Evolutionary conservation across 2,113 vertebrate genomes (phyloP), one percentile per base, ranked within the genome.

Genomic region (Cololabis saira): DNA sequence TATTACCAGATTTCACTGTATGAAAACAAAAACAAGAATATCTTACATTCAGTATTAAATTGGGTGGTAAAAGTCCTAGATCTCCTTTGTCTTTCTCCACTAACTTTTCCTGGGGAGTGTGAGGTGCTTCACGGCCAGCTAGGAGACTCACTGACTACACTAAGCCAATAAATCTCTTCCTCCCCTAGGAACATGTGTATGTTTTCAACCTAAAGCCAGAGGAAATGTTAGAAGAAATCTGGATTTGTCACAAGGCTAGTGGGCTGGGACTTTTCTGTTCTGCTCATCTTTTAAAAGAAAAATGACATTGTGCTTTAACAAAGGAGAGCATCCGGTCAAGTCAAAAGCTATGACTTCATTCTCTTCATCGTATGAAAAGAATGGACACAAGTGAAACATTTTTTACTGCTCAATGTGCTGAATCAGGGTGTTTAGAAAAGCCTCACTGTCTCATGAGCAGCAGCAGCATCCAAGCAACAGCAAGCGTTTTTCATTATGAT

Each of bases 31-130:
- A 54, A 52, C 4, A 37, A 50, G 45, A 67, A 21, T 24, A 37
- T 8, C 27, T 37, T 37, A 41, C 40, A 60, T 22, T 52, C 19
- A 27, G 22, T 22, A 57, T 74, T 74, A 63, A 83, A 27, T 33
- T 16, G 62, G 24, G 51, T 9, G 33, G 33, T 37, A 37, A 37
- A 37, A 7, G 10, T 11, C 33, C 33, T 37, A 11, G 33, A 37
- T 42, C 16, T 2, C 44, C 15, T 60, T 78, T 57, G 69, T 67
- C 24, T 72, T 50, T 18, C 7, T 74, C 18, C 12, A n/a, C 53
- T 30, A 52, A 47, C 64, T 59, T 70, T 54, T 67, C 74, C 65
- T 63, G 27, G 54, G 67, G 64, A 73, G 66, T 61, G 42, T 15
- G 21, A 66, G 67, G 61, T 71, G 37, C 5, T 58, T 54, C 17